Evolutionary conservation across 2,888 invertebrate genomes (phyloP).

Genomic region (Cosmia trapezina): DNA sequence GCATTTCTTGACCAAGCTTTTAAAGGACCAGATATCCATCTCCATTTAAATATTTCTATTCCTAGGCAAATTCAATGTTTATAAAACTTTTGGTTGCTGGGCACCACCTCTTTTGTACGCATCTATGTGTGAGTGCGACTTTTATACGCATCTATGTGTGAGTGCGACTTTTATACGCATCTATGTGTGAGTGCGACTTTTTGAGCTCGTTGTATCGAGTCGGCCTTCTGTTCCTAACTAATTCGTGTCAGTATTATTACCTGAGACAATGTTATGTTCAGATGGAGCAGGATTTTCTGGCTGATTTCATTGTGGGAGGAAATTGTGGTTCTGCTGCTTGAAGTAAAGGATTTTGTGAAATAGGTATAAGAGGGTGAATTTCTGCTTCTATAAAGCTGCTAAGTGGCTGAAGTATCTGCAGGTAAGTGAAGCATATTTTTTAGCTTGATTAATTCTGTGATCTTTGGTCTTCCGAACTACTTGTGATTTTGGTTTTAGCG

Average conservation of each 20-base stretch:
- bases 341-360: conserved; percentile 23
- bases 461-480: not conserved
- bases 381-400: not conserved
- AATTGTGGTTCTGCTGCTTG: conserved; percentile 23
- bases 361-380: conserved; percentile 17
- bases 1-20: too few relatives aligned
- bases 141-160: too few relatives aligned
- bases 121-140: too few relatives aligned
- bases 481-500: not conserved
- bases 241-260: conserved; percentile 30
- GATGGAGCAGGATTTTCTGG: conserved; percentile 34
- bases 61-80: too few relatives aligned
- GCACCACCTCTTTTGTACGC: too few relatives aligned
- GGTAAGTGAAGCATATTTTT: not conserved
- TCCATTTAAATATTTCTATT: too few relatives aligned
- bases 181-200: not conserved
- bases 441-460: not conserved
- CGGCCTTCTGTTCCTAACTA: not conserved
- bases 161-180: not conserved
- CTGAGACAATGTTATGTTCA: conserved; percentile 43
- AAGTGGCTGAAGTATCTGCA: not conserved
- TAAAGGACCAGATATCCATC: too few relatives aligned
- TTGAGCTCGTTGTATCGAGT: not conserved
- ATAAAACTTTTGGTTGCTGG: too few relatives aligned
- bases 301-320: conserved; percentile 38